These are phyloP conservation scores for Meteorus cinctellus DNA, from an alignment of 2,888 invertebrate genomes.

Conservation along the genomic window DNA sequence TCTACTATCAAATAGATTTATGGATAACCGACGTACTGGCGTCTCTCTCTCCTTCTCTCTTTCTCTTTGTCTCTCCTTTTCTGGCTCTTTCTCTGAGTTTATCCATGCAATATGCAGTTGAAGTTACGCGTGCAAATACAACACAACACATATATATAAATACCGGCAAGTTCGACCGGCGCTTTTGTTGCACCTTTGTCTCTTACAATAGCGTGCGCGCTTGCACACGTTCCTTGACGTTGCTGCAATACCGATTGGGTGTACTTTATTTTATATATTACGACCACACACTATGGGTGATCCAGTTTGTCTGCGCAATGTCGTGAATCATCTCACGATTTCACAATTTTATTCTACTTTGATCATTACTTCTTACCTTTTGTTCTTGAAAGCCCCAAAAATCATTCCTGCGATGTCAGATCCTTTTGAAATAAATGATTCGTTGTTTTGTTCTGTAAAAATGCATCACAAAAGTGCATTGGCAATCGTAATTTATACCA, in stretches of 20 bases:
- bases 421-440: too few relatives aligned
- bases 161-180: not conserved
- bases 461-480: not conserved
- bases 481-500: constrained; percentile 49
- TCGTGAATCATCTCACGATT: constrained; percentile 3
- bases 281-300: constrained; percentile 31
- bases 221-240: constrained; percentile 1
- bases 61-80: not conserved
- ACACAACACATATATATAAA: not conserved
- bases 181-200: constrained; percentile 13
- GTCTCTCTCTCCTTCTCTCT: constrained; percentile 23
- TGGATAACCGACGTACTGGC: constrained; percentile 62
- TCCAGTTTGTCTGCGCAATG: constrained; percentile 37
- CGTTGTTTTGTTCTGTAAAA: too few relatives aligned
- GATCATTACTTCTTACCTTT: constrained; percentile 26
- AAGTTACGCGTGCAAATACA: constrained; percentile 9
- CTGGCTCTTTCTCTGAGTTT: not conserved
- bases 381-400: not conserved
- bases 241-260: constrained; percentile 20
- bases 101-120: constrained; percentile 7
- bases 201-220: not conserved
- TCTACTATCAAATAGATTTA: constrained; percentile 72
- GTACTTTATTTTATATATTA: constrained; percentile 45
- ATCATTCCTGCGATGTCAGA: too few relatives aligned
- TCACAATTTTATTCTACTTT: constrained; percentile 25